Percentiles rank a stretch among this genome's conserved stretches.
phyloP scores from a whole-genome alignment of 2,113 vertebrate genomes.

The Pyxicephalus adspersus region DNA sequence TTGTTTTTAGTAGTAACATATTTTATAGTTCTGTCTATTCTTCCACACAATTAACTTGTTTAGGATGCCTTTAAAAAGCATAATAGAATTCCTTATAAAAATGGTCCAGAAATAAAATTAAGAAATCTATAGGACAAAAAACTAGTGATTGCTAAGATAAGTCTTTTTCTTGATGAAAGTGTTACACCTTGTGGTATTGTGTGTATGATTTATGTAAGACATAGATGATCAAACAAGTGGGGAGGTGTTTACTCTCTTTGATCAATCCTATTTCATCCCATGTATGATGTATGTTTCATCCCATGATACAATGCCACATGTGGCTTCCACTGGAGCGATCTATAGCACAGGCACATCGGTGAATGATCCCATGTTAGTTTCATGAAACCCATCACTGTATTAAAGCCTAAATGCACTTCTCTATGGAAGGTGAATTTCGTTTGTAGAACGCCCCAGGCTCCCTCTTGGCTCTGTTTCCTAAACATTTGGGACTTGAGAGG shows the following conservation, averaged over 20 bases:
- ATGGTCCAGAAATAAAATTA: too few species aligned
- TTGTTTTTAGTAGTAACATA: too few species aligned
- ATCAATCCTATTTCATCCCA: neutral
- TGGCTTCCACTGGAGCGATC: neutral
- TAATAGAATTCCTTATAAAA: too few species aligned
- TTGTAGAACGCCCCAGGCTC: neutral
- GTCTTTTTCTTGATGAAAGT: too few species aligned
- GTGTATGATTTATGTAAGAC: too few species aligned
- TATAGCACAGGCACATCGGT: neutral
- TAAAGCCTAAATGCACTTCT: neutral
- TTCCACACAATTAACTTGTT: too few species aligned
- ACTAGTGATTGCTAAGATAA: too few species aligned
- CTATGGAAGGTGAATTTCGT: constrained; percentile 9
- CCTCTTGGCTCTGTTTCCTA: constrained; percentile 13
- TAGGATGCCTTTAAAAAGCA: too few species aligned
- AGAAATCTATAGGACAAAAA: too few species aligned
- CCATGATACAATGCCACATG: neutral
- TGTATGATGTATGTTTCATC: neutral
- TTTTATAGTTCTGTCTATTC: too few species aligned
- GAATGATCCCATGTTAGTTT: neutral
- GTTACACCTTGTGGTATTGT: too few species aligned
- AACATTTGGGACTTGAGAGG: constrained; percentile 27
- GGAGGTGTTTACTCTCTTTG: neutral
- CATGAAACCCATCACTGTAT: neutral
- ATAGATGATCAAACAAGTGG: too few species aligned